Conservation (phyloP, 2,113 vertebrate species). For the Rhadina sibilatrix region DNA sequence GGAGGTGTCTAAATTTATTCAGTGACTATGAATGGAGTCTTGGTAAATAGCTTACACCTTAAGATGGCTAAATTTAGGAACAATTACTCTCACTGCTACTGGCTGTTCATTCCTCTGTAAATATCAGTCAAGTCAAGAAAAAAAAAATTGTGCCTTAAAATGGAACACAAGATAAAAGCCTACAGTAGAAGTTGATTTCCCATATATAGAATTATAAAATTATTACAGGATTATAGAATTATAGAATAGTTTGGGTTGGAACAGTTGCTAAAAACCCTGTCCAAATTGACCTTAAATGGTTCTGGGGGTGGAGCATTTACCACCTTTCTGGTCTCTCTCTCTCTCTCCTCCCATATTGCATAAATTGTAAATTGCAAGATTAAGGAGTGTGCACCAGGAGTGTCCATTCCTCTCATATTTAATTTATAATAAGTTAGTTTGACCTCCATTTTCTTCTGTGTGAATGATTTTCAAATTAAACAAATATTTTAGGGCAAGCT, state of each 20-base stretch:
- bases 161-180: neutral
- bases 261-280: neutral
- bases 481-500: neutral
- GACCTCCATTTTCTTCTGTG: neutral
- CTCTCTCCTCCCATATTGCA: neutral
- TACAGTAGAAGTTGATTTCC: neutral
- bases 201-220: neutral
- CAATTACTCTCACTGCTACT: neutral
- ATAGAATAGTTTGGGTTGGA: neutral
- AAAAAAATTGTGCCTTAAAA: neutral
- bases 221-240: neutral
- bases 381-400: neutral
- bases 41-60: neutral
- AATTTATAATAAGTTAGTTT: neutral
- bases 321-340: neutral
- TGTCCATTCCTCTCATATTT: neutral
- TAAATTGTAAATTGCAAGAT: neutral
- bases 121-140: neutral
- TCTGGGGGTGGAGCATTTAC: neutral
- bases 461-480: neutral
- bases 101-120: neutral
- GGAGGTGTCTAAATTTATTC: neutral
- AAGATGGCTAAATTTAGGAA: neutral
- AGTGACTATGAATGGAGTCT: neutral
- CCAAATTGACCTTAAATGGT: neutral